Conservation (phyloP, 92 coral and sea anemone genomes). For the Phenganax subtilis region DNA sequence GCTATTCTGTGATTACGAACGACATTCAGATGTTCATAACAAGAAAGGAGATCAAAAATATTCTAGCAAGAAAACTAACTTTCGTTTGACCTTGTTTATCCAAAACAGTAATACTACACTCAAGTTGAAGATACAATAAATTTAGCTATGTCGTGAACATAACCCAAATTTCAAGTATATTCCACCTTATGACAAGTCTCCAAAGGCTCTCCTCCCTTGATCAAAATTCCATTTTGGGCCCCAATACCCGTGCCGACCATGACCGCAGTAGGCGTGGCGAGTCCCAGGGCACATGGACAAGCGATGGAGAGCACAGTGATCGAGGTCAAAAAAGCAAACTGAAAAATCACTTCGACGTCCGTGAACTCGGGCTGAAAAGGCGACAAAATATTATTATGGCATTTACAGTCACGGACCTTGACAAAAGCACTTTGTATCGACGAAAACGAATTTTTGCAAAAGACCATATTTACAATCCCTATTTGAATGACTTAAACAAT, state of each 20-base stretch:
- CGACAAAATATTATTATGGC: slow-evolving; percentile 11
- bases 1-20: too few species aligned
- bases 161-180: neutral
- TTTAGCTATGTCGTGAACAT: neutral
- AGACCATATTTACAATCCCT: too few species aligned
- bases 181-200: slow-evolving; percentile 86
- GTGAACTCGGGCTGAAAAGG: slow-evolving; percentile 39
- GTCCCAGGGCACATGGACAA: slow-evolving; percentile 97
- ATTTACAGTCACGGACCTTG: slow-evolving; percentile 33
- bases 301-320: slow-evolving; percentile 96
- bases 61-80: too few species aligned
- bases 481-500: too few species aligned
- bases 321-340: slow-evolving; percentile 85
- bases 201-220: slow-evolving; percentile 98
- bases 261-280: slow-evolving; percentile 99
- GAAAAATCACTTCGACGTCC: slow-evolving; percentile 70
- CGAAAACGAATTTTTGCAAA: too few species aligned
- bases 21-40: too few species aligned
- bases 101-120: too few species aligned
- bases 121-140: too few species aligned
- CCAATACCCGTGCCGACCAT: slow-evolving; percentile 99
- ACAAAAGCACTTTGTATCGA: neutral
- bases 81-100: too few species aligned
- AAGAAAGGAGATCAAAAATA: too few species aligned
- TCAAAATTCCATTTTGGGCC: slow-evolving; percentile 96